Evolutionary conservation across 2,113 vertebrate genomes (phyloP).

Genomic region (Rhinichthys klamathensis): DNA sequence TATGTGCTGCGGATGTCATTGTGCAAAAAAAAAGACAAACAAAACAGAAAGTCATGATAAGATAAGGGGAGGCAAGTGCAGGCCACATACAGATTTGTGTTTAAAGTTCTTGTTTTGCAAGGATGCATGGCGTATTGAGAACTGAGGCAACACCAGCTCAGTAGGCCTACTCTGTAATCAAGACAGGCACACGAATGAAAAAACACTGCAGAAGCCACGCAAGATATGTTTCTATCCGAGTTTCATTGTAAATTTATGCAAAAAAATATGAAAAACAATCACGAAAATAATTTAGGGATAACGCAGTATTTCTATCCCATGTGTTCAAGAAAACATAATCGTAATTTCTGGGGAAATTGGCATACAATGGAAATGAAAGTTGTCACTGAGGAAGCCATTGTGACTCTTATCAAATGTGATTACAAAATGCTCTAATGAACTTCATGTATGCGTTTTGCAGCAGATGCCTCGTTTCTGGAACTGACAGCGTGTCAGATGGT

Average conservation of each 20-base stretch:
- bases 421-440: conserved; percentile 31
- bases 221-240: not conserved
- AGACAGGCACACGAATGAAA: conserved; percentile 8
- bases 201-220: not conserved
- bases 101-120: not conserved
- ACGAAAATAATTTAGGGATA: not conserved
- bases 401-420: conserved; percentile 12
- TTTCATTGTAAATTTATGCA: not conserved
- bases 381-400: conserved; percentile 5
- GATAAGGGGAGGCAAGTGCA: not conserved
- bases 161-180: conserved; percentile 23
- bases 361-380: not conserved
- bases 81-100: conserved; percentile 2
- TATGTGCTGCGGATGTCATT: not conserved
- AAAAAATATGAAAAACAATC: conserved; percentile 1
- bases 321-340: not conserved
- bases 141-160: not conserved
- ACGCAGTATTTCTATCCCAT: not conserved
- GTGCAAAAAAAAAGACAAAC: not conserved
- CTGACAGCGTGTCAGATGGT: not conserved
- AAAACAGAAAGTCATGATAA: not conserved
- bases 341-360: not conserved
- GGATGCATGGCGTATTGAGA: not conserved
- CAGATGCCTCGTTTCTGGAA: not conserved
- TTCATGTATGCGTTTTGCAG: not conserved